A percentile compares a stretch with the other conserved stretches of the same genome.
These are phyloP conservation scores for Lepidocolaptes lacrymiger DNA, from an alignment of 2,797 vertebrate genomes.

Conservation along the genomic window DNA sequence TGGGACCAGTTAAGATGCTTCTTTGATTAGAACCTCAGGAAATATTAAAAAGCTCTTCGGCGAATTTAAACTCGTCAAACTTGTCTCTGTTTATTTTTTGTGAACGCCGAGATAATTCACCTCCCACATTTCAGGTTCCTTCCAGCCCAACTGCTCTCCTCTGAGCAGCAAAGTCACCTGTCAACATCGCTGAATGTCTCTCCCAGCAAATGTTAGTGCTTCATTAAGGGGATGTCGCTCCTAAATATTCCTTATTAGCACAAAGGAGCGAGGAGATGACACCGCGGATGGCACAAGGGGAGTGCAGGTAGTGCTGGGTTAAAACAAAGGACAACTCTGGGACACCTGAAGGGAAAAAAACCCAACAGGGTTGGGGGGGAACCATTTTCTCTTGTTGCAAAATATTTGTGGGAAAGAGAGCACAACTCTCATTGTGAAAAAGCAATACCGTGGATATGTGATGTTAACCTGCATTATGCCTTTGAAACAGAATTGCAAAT, in stretches of 20 bases:
- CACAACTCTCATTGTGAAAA: not conserved
- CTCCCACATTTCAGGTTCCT: slow-evolving; percentile 37
- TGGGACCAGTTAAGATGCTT: slow-evolving; percentile 77
- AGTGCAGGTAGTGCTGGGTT: not conserved
- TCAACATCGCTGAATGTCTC: slow-evolving; percentile 57
- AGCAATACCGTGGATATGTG: not conserved
- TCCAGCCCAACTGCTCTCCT: slow-evolving; percentile 38
- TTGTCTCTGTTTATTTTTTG: slow-evolving; percentile 67
- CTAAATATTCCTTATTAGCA: slow-evolving; percentile 49
- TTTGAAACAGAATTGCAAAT: not conserved
- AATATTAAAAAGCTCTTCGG: slow-evolving; percentile 76
- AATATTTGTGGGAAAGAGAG: not conserved
- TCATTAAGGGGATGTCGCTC: slow-evolving; percentile 50
- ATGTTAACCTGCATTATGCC: not conserved
- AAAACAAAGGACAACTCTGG: not conserved
- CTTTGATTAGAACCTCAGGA: slow-evolving; percentile 80
- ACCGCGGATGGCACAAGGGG: not conserved
- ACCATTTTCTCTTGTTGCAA: not conserved
- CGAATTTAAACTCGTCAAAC: slow-evolving; percentile 73
- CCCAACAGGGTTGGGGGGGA: not conserved
- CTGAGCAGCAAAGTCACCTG: slow-evolving; percentile 66
- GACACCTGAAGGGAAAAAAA: not conserved
- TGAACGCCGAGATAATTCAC: slow-evolving; percentile 53
- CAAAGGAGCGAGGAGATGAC: not conserved
- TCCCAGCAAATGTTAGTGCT: slow-evolving; percentile 21